A percentile compares a stretch with the other conserved stretches of the same genome.
phyloP scores from a whole-genome alignment of 2,797 vertebrate genomes.

The Alcedo atthis region DNA sequence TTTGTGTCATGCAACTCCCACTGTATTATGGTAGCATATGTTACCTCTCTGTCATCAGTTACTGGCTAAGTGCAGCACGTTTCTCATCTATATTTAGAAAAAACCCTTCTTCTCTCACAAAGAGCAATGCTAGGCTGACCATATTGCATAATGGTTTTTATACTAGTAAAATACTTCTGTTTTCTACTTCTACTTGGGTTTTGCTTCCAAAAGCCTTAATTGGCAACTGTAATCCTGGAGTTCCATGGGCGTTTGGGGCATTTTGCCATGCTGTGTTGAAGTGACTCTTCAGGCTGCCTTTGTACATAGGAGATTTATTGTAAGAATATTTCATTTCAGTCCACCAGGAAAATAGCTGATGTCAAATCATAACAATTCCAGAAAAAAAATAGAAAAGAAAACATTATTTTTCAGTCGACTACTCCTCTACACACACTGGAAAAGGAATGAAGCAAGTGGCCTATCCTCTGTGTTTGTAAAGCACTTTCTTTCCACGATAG shows the following conservation, averaged over 20 bases:
- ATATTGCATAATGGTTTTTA: constrained; percentile 60
- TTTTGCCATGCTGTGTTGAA: constrained; percentile 50
- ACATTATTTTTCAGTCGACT: neutral
- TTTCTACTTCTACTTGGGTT: constrained; percentile 17
- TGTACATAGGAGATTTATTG: constrained; percentile 16
- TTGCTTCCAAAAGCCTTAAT: constrained; percentile 70
- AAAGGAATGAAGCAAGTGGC: neutral
- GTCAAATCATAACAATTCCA: constrained; percentile 14
- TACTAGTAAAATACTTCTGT: constrained; percentile 54
- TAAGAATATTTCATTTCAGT: constrained; percentile 18
- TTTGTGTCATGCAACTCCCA: constrained; percentile 68
- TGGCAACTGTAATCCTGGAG: constrained; percentile 55
- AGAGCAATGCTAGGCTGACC: constrained; percentile 46
- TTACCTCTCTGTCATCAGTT: constrained; percentile 66
- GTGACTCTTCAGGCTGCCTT: constrained; percentile 35
- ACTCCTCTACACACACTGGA: neutral
- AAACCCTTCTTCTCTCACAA: constrained; percentile 20
- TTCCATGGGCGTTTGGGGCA: constrained; percentile 38
- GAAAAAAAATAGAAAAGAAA: constrained; percentile 19
- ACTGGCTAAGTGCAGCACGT: constrained; percentile 37
- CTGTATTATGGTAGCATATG: constrained; percentile 66
- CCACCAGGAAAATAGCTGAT: constrained; percentile 1
- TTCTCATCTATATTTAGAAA: constrained; percentile 64
- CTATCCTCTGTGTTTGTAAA: neutral
- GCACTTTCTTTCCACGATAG: neutral